These are phyloP conservation scores for Campoplex nolae DNA, from an alignment of 2,888 invertebrate genomes.

Conservation along the genomic window DNA sequence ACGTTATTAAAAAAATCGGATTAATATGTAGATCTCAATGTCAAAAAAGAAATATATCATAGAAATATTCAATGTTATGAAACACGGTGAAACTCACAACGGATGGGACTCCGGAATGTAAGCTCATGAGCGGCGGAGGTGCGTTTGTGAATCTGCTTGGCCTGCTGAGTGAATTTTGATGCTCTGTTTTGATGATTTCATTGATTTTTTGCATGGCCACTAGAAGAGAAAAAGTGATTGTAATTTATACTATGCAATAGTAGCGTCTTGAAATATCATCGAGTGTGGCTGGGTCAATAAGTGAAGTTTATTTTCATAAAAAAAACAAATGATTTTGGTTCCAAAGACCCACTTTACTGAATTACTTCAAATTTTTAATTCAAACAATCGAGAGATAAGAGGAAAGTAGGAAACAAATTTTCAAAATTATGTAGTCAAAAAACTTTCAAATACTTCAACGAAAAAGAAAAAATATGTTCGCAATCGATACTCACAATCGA, in stretches of 20 bases:
- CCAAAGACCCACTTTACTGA: no score
- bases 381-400: no score
- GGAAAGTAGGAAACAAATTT: no score
- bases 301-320: no score
- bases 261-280: neutral
- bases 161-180: slow-evolving; percentile 82
- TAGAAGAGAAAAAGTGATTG: slow-evolving; percentile 74
- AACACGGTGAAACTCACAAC: slow-evolving; percentile 75
- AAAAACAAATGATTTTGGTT: no score
- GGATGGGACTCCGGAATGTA: slow-evolving; percentile 82
- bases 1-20: neutral
- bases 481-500: slow-evolving; percentile 80
- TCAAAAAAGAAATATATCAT: neutral
- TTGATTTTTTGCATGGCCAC: slow-evolving; percentile 86
- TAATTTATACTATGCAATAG: neutral
- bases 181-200: slow-evolving; percentile 85
- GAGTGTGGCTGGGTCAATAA: neutral
- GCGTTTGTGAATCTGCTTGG: slow-evolving; percentile 84
- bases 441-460: no score
- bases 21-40: neutral
- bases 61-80: neutral
- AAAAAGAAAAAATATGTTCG: neutral
- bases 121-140: slow-evolving; percentile 85
- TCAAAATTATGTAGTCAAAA: no score
- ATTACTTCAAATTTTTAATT: no score